A percentile compares a stretch with the other conserved stretches of the same genome.
These are phyloP conservation scores for Ostrea denselamellosa DNA, from an alignment of 1,140 invertebrate species.

Conservation along the genomic window DNA sequence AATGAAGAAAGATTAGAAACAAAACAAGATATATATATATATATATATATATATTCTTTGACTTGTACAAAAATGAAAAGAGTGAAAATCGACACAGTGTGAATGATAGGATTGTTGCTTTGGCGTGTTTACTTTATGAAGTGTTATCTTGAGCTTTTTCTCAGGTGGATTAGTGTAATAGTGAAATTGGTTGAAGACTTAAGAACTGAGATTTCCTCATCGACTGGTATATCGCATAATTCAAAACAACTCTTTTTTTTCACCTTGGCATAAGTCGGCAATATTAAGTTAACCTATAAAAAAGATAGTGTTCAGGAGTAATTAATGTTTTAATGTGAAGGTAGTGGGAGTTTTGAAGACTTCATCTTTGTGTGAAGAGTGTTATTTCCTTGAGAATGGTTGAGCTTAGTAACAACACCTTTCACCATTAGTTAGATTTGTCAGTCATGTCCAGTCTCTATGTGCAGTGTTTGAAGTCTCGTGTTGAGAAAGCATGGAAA, in stretches of 20 bases:
- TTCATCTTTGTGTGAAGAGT: neutral
- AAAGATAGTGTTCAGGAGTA: neutral
- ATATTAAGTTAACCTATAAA: neutral
- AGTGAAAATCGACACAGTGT: neutral
- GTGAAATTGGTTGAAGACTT: neutral
- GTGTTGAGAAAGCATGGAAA: conserved; percentile 51
- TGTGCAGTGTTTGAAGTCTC: conserved; percentile 50
- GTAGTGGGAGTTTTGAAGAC: neutral
- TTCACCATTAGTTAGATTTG: neutral
- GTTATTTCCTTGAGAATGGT: neutral
- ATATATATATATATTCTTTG: neutral
- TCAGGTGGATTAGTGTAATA: neutral
- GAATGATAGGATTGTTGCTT: neutral
- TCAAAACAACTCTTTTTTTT: no score
- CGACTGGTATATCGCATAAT: no score
- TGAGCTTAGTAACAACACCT: neutral
- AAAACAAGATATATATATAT: neutral
- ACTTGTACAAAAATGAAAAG: neutral
- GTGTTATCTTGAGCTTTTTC: neutral
- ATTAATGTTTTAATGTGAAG: neutral
- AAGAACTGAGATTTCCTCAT: neutral
- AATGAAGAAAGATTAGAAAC: neutral
- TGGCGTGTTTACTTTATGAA: neutral
- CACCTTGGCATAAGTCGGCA: neutral
- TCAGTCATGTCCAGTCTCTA: conserved; percentile 51